Percentiles rank a stretch among this genome's conserved stretches.
These are phyloP conservation scores for Furcula furcula DNA, from an alignment of 2,888 invertebrate genomes.

Conservation along the genomic window DNA sequence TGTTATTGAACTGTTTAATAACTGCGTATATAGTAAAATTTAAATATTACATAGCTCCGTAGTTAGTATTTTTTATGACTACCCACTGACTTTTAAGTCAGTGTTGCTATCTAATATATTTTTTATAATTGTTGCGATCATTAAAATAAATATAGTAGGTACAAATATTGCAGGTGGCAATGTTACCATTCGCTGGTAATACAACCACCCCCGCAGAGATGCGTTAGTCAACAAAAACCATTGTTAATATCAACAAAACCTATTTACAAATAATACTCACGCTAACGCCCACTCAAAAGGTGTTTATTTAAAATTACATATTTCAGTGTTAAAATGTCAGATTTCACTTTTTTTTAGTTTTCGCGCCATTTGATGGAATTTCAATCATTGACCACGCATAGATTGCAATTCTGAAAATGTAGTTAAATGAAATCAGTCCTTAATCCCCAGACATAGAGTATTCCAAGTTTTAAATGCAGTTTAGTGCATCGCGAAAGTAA, in stretches of 20 bases:
- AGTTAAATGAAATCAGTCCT: constrained; percentile 31
- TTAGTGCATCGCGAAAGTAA: constrained; percentile 9
- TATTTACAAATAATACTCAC: constrained; percentile 79
- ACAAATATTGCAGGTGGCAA: constrained; percentile 52
- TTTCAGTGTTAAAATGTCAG: constrained; percentile 67
- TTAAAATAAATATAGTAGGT: too few species aligned
- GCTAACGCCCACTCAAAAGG: constrained; percentile 80
- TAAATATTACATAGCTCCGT: too few species aligned
- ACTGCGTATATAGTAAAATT: too few species aligned
- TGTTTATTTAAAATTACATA: constrained; percentile 78
- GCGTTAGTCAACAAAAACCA: constrained; percentile 46
- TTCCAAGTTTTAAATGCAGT: constrained; percentile 9
- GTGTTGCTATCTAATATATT: too few species aligned
- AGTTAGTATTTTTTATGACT: too few species aligned
- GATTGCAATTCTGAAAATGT: constrained; percentile 11
- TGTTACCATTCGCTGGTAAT: constrained; percentile 29
- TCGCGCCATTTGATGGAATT: constrained; percentile 80
- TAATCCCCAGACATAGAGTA: constrained; percentile 29
- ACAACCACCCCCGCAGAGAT: constrained; percentile 36
- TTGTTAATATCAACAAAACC: constrained; percentile 68
- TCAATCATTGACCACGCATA: constrained; percentile 47
- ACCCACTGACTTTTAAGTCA: too few species aligned
- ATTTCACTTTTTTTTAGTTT: constrained; percentile 64
- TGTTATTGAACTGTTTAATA: too few species aligned
- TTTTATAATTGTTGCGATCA: too few species aligned